Evolutionary conservation across 2,113 vertebrate genomes (phyloP).

Genomic region (Otus sunia): DNA sequence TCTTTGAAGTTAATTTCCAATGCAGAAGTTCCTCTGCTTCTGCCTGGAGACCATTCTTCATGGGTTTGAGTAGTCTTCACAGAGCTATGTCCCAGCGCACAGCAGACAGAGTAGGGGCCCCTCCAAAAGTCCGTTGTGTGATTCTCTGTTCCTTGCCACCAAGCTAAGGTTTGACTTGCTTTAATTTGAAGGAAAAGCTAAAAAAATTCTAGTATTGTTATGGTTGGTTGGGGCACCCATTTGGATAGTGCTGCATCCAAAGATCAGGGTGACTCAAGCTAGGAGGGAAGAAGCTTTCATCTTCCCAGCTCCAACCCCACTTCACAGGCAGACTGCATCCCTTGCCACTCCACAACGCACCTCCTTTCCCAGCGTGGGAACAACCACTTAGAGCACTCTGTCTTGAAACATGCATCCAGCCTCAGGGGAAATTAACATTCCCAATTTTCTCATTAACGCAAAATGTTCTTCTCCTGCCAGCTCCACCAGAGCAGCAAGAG

Average conservation of each 20-base stretch:
- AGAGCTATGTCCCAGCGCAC: neutral
- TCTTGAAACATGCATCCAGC: accelerated
- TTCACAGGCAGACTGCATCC: accelerated
- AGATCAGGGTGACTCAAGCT: neutral
- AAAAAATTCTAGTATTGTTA: neutral
- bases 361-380: neutral
- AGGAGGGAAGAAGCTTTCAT: accelerated
- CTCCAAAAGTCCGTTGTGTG: neutral
- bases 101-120: neutral
- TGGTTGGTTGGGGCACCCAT: neutral
- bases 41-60: neutral
- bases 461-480: neutral
- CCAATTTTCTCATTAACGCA: neutral
- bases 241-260: neutral
- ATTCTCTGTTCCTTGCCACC: neutral
- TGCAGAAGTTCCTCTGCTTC: neutral
- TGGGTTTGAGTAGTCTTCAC: neutral
- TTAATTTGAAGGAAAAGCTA: neutral
- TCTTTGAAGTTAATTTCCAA: neutral
- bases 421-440: neutral
- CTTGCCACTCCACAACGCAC: neutral
- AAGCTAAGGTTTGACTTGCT: neutral
- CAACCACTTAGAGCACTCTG: neutral
- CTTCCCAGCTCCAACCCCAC: neutral
- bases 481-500: accelerated